Evolutionary conservation across 2,888 invertebrate species (phyloP), one percentile per base, ranked within the genome.

Genomic region (Pheosia tremula): DNA sequence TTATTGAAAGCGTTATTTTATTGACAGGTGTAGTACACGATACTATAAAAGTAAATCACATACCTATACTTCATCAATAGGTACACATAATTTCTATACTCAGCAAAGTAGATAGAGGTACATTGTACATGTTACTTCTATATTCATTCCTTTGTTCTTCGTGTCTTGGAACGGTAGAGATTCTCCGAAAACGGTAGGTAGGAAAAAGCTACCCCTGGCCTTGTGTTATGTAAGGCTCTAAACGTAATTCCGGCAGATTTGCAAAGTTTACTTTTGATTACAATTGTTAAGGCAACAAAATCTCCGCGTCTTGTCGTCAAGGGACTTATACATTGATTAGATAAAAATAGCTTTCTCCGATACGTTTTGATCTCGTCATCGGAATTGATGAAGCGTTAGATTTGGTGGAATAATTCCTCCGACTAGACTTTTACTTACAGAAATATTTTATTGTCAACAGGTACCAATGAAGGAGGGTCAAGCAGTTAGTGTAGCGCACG

Each of bases 381-480:
- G 47, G 43, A 8, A 43, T 43, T 43, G 11, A 10, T 60, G 13
- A 52, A 36, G 10, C 24, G 1, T 24, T 24, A 24, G 24, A 24
- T 24, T 24, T 24, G 24, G 24, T 24, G 1, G 24, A 39, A 39
- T 39, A 7, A 39, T 39, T 39, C 9, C n/a, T n/a, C n/a, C n/a
- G 8, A 43, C 43, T 43, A 43, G 43, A 10, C 10, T 43, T 36
- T 52, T 52, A 52, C 56, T 13, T 38, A 39, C 47, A 37, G 36
- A 49, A 0, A 0, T n/a, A 58, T 5, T 65, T 49, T 24, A 36
- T 78, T 80, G 63, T 76, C 74, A 64, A 0, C 94, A 96, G 96
- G 96, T 96, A 63, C 94, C 96, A 55, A 96, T 96, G 80, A 94
- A 95, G 62, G 97, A 97, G 82, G 97, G 96, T 24, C 95, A 96